Conservation (phyloP, 2,113 vertebrate genomes). For the Macquaria ambigua region DNA sequence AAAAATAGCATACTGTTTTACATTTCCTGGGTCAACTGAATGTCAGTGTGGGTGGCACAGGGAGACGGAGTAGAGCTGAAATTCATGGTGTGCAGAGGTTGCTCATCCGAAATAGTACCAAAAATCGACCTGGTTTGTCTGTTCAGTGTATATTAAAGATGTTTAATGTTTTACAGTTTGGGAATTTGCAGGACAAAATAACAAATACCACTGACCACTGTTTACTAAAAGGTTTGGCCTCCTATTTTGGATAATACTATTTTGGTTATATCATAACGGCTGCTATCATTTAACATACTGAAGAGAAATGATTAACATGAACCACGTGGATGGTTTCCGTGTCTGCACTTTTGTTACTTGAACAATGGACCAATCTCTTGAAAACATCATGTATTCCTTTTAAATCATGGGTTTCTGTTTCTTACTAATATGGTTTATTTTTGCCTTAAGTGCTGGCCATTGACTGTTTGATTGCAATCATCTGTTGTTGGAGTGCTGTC, state of each 20-base stretch:
- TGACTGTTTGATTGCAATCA: slow-evolving; percentile 73
- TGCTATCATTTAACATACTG: slow-evolving; percentile 27
- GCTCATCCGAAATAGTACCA: slow-evolving; percentile 22
- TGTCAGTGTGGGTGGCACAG: slow-evolving; percentile 61
- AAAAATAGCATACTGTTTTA: slow-evolving; percentile 66
- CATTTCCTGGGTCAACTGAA: slow-evolving; percentile 69
- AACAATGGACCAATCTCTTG: slow-evolving; percentile 39
- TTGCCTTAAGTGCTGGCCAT: slow-evolving; percentile 58
- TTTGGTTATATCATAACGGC: not conserved
- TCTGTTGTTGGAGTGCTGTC: slow-evolving; percentile 64
- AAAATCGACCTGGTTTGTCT: slow-evolving; percentile 24
- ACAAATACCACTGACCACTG: not conserved
- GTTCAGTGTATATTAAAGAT: slow-evolving; percentile 23
- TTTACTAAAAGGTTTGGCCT: slow-evolving; percentile 19
- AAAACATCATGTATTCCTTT: slow-evolving; percentile 44
- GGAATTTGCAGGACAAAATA: slow-evolving; percentile 12
- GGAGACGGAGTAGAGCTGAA: slow-evolving; percentile 49
- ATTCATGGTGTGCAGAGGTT: slow-evolving; percentile 24
- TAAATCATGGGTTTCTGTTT: slow-evolving; percentile 40
- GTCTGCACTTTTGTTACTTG: not conserved
- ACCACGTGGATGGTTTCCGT: slow-evolving; percentile 27
- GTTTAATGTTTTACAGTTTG: slow-evolving; percentile 13
- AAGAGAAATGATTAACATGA: slow-evolving; percentile 11
- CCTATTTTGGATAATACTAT: slow-evolving; percentile 19
- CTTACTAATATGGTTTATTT: slow-evolving; percentile 55